Conservation (phyloP, 2,797 vertebrate genomes). For the Phylloscopus collybita region DNA sequence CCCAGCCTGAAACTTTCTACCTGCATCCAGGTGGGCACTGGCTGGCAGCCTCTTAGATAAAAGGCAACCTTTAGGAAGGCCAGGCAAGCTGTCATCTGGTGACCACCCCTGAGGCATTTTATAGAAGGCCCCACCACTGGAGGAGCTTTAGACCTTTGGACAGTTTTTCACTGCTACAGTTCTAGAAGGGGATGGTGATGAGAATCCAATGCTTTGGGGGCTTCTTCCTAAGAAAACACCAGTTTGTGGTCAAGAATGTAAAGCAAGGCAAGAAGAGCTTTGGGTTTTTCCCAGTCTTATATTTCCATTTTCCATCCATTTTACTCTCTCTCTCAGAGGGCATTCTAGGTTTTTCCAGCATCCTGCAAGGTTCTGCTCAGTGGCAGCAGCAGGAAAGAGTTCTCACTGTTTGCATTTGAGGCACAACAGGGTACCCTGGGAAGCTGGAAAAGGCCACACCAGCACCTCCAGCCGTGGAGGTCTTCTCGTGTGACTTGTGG, state of each 20-base stretch:
- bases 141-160: neutral
- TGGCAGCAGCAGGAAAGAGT: neutral
- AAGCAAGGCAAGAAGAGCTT: neutral
- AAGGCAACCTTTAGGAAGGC: neutral
- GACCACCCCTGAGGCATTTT: neutral
- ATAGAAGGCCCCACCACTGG: neutral
- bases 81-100: neutral
- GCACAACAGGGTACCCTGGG: rapidly evolving
- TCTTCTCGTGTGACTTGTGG: neutral
- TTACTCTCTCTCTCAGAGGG: neutral
- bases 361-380: neutral
- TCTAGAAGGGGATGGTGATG: rapidly evolving
- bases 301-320: neutral
- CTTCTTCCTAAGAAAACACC: neutral
- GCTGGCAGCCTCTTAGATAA: neutral
- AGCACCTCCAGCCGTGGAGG: neutral
- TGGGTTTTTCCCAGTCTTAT: neutral
- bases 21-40: neutral
- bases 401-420: neutral
- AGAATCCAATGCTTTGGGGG: neutral
- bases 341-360: neutral
- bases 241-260: neutral
- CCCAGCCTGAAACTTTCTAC: neutral
- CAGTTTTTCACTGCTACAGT: neutral
- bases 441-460: neutral